These are phyloP conservation scores for Synanthedon vespiformis DNA, from an alignment of 2,888 invertebrate genomes.

Conservation along the genomic window DNA sequence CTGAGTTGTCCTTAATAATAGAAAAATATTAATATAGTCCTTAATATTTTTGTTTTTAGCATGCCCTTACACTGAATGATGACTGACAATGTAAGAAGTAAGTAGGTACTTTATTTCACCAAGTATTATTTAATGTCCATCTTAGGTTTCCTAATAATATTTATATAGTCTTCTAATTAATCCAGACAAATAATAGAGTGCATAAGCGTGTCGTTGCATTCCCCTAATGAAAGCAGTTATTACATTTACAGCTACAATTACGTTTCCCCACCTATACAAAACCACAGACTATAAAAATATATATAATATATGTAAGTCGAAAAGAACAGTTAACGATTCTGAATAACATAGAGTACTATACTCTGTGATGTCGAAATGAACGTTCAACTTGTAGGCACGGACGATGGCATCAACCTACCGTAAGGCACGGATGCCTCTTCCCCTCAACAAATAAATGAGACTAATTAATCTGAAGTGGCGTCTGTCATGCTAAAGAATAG, in stretches of 20 bases:
- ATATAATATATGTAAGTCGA: neutral
- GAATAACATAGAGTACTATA: neutral
- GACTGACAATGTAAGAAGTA: too few species aligned
- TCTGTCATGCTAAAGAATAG: constrained; percentile 63
- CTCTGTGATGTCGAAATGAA: neutral
- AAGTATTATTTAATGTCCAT: too few species aligned
- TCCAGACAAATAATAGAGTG: constrained; percentile 12
- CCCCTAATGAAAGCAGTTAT: constrained; percentile 22
- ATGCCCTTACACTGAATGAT: too few species aligned
- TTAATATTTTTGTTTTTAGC: too few species aligned
- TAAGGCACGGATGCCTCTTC: constrained; percentile 29
- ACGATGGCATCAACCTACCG: constrained; percentile 10
- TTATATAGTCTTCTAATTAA: neutral
- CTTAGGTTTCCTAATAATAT: too few species aligned
- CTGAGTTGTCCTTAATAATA: too few species aligned
- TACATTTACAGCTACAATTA: constrained; percentile 12
- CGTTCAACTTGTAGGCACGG: neutral
- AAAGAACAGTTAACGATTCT: neutral
- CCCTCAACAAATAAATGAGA: constrained; percentile 50
- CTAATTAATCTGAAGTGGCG: constrained; percentile 60
- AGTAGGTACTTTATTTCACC: too few species aligned
- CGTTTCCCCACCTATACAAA: constrained; percentile 14
- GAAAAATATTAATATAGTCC: too few species aligned
- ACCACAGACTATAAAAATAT: constrained; percentile 12
- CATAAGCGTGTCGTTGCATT: constrained; percentile 17